Conservation (phyloP, 2,888 invertebrate genomes). For the Macropis europaea region DNA sequence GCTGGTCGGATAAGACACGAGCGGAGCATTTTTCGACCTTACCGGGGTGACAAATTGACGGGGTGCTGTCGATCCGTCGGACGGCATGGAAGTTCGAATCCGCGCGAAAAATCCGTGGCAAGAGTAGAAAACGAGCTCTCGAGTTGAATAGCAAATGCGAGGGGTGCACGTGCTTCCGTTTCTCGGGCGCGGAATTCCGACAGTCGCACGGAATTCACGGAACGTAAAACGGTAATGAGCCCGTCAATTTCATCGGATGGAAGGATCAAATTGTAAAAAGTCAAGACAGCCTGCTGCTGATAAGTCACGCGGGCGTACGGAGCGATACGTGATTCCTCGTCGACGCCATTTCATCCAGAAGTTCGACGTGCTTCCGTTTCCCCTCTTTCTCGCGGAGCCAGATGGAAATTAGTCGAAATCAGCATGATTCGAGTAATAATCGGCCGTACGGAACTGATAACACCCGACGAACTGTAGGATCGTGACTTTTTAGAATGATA, state of each 20-base stretch:
- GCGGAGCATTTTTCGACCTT: conserved; percentile 20
- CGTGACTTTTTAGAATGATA: too few species aligned
- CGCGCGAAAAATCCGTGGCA: neutral
- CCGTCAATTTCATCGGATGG: conserved; percentile 25
- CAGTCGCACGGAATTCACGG: conserved; percentile 3
- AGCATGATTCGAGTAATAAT: too few species aligned
- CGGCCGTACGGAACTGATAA: too few species aligned
- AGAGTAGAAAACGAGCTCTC: conserved; percentile 14
- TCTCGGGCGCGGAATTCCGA: conserved; percentile 11
- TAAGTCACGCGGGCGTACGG: conserved; percentile 22
- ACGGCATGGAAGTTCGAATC: conserved; percentile 14
- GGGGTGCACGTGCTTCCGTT: conserved; percentile 31
- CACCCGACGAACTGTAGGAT: too few species aligned
- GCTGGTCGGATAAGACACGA: conserved; percentile 19
- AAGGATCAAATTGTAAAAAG: neutral
- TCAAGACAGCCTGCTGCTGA: neutral
- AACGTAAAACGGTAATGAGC: conserved; percentile 39
- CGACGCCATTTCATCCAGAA: neutral
- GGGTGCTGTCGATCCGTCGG: conserved; percentile 22
- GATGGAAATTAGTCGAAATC: too few species aligned
- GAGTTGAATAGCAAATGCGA: conserved; percentile 17
- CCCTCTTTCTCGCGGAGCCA: conserved; percentile 2
- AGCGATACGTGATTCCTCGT: conserved; percentile 25
- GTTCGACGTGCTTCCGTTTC: neutral
- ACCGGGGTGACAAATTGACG: conserved; percentile 41